These are phyloP conservation scores for Oophaga sylvatica DNA, from an alignment of 2,797 vertebrate species.

Conservation along the genomic window DNA sequence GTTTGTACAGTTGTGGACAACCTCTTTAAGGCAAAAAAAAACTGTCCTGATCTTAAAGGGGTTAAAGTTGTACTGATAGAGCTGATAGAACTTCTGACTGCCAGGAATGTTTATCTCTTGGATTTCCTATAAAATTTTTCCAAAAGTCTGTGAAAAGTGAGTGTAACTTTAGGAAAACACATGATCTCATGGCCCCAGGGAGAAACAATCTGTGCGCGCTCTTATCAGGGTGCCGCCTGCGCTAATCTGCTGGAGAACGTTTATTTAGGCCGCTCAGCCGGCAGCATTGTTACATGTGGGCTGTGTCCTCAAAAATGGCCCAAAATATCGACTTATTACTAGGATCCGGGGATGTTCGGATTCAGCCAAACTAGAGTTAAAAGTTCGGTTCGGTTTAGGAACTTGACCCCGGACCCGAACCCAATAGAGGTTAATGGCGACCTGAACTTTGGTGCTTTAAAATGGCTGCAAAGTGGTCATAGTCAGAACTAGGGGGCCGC, in stretches of 20 bases:
- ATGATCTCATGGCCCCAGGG: background rate
- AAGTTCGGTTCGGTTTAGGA: no score
- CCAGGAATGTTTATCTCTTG: background rate
- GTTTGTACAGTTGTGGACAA: no score
- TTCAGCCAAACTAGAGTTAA: no score
- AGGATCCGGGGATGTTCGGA: no score
- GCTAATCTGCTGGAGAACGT: background rate
- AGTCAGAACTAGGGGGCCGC: no score
- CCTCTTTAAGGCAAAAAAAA: no score
- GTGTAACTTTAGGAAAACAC: constrained; percentile 5
- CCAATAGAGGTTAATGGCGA: no score
- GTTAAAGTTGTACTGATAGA: background rate
- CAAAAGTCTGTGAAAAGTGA: constrained; percentile 2
- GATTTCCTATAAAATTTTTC: background rate
- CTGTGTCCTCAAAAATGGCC: background rate
- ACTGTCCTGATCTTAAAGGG: background rate
- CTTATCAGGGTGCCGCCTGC: constrained; percentile 18
- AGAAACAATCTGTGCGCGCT: background rate
- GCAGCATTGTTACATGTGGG: background rate
- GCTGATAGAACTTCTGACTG: background rate
- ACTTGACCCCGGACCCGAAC: no score
- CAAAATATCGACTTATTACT: no score
- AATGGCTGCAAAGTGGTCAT: no score
- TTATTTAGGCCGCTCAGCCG: background rate
- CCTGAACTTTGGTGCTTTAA: no score